Percentiles rank a stretch among this genome's conserved stretches.
These are phyloP conservation scores for Hydrotaea diabolus DNA, from an alignment of 2,888 invertebrate species.

Conservation along the genomic window DNA sequence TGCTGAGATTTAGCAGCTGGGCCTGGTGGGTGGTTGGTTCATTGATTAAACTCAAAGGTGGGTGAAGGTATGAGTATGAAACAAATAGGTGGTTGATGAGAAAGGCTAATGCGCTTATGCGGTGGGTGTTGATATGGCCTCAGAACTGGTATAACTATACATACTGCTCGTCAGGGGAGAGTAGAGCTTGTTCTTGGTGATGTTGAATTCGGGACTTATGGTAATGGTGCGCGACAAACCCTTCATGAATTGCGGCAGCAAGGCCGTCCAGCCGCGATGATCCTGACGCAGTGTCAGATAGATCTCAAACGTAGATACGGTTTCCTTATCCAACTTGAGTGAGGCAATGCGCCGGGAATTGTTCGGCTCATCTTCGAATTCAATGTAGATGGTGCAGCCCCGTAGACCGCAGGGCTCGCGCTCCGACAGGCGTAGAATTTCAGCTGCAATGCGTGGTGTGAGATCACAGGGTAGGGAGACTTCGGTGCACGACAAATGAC, in stretches of 20 bases:
- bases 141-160: constrained; percentile 68
- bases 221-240: constrained; percentile 76
- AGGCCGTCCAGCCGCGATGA: constrained; percentile 76
- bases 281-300: constrained; percentile 77
- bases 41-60: constrained; percentile 21
- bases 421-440: constrained; percentile 75
- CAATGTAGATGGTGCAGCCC: constrained; percentile 77
- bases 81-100: constrained; percentile 28
- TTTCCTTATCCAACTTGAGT: constrained; percentile 74
- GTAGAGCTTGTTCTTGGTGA: constrained; percentile 76
- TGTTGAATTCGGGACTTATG: constrained; percentile 77
- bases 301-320: constrained; percentile 76
- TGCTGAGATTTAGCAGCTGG: constrained; percentile 35
- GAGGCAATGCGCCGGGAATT: constrained; percentile 77
- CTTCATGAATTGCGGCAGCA: constrained; percentile 77
- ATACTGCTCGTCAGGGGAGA: constrained; percentile 72
- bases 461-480: constrained; percentile 78
- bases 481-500: constrained; percentile 76
- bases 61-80: neutral
- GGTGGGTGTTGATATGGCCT: constrained; percentile 65
- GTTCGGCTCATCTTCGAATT: constrained; percentile 76
- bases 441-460: constrained; percentile 75
- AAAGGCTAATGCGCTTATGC: constrained; percentile 52
- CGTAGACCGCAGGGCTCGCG: constrained; percentile 76
- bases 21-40: constrained; percentile 24